Base-by-base conservation (phyloP, 2,797 vertebrate species). In the Danio aesculapii region DNA sequence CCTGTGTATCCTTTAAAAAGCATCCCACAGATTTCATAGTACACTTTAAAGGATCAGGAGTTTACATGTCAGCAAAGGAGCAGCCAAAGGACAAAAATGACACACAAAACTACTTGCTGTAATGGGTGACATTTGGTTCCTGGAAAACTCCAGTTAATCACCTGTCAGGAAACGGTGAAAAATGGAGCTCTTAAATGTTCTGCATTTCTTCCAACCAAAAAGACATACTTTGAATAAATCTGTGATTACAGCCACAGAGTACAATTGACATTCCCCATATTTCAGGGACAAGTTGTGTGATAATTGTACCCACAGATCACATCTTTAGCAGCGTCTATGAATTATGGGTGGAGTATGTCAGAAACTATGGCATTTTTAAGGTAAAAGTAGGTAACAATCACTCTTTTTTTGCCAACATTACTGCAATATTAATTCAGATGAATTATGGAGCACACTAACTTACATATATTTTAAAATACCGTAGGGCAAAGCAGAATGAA, bases 111-210 rank as follows among this genome's bases (percentile, higher is more conserved):
- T 59, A 69, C 77, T 59, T 57, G 10, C 17, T 41, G 63, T 75
- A 70, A 77, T 80, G 66, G 17, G 46, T 81, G 49, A 82, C 58
- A 85, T 50, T 50, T 53, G 49, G 74, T 52, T 81, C 58, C 55
- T 81, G 83, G 76, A 83, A 85, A 88, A 79, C 71, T 57, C 66
- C 63, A 81, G 71, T 84, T 81, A 76, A 81, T 81, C 50, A 72
- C 81, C 70, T 77, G 77, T 81, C 64, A 81, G 53, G 53, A 74
- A 55, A 80, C 70, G 13, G 77, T 75, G 67, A 80, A 82, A 80
- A 87, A 86, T 73, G 5, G 41, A 73, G 55, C 53, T 79, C 50
- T 84, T 41, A 75, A 79, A 85, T 66, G 43, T 69, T 64, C 64
- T 69, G 63, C 57, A 81, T 84, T 80, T 81, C 71, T 79, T 75